Conservation (phyloP, 92 coral and sea anemone genomes). For the Galaxea fascicularis region DNA sequence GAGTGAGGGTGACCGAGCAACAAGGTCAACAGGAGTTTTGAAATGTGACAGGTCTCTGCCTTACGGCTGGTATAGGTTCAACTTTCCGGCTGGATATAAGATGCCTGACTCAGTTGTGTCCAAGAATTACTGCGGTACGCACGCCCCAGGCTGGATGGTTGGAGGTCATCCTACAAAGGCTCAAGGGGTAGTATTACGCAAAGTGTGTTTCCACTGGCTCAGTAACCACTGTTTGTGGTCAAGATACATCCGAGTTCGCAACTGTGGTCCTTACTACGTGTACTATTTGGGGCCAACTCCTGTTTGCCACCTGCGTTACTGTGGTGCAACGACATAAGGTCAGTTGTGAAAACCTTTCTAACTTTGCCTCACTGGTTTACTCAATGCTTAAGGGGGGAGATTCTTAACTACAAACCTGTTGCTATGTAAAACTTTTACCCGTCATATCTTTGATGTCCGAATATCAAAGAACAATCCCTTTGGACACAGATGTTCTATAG, state of each 20-base stretch:
- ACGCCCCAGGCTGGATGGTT: conserved; percentile 46
- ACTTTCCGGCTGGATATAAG: conserved; percentile 47
- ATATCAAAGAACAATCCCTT: too few species aligned
- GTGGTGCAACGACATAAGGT: too few species aligned
- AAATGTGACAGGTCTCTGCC: neutral
- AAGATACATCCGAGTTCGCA: conserved; percentile 34
- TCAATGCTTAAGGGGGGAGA: too few species aligned
- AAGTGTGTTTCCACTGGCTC: conserved; percentile 48
- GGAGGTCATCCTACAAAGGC: conserved; percentile 41
- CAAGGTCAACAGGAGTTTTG: neutral
- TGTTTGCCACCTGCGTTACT: conserved; percentile 45
- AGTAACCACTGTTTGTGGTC: conserved; percentile 37
- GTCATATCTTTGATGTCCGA: too few species aligned
- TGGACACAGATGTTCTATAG: too few species aligned
- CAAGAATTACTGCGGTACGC: conserved; percentile 28
- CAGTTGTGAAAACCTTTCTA: too few species aligned
- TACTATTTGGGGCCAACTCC: conserved; percentile 33
- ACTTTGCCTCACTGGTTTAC: too few species aligned
- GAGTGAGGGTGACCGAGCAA: neutral
- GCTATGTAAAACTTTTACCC: too few species aligned
- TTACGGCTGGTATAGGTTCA: conserved; percentile 56
- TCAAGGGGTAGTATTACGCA: conserved; percentile 22
- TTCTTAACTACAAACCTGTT: too few species aligned
- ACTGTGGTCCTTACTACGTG: conserved; percentile 56
- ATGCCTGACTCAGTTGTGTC: conserved; percentile 48